Conservation (phyloP, 2,888 invertebrate genomes). For the Tillus elongatus region DNA sequence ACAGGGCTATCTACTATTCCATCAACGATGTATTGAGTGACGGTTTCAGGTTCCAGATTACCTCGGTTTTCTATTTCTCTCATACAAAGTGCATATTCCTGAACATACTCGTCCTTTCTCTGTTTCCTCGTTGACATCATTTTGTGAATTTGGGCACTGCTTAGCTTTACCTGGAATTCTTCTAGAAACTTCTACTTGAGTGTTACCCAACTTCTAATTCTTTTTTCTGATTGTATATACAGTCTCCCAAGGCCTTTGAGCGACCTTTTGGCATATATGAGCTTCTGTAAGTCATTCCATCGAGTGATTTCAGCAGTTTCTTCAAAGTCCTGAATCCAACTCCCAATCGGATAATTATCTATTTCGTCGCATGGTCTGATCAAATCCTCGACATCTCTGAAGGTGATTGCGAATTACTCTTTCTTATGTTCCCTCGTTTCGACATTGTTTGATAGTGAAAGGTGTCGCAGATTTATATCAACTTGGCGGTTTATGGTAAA, state of each 20-base stretch:
- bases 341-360: constrained; percentile 21
- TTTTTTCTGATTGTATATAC: constrained; percentile 23
- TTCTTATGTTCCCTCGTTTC: too few species aligned
- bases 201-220: constrained; percentile 21
- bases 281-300: constrained; percentile 26
- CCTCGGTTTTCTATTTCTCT: constrained; percentile 22
- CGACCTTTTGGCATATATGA: constrained; percentile 26
- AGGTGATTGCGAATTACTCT: constrained; percentile 19
- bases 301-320: constrained; percentile 21
- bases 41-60: constrained; percentile 10
- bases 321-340: constrained; percentile 27
- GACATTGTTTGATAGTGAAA: too few species aligned
- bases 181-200: constrained; percentile 19
- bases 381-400: constrained; percentile 25
- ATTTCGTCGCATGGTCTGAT: constrained; percentile 22
- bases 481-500: too few species aligned
- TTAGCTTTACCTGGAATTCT: constrained; percentile 23
- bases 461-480: too few species aligned
- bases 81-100: constrained; percentile 31
- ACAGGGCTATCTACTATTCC: constrained; percentile 11
- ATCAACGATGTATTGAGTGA: constrained; percentile 14
- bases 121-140: constrained; percentile 21
- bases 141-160: constrained; percentile 17
- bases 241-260: constrained; percentile 25
- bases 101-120: constrained; percentile 27